These are phyloP conservation scores for Colletes gigas DNA, from an alignment of 1,140 invertebrate genomes.

Conservation along the genomic window DNA sequence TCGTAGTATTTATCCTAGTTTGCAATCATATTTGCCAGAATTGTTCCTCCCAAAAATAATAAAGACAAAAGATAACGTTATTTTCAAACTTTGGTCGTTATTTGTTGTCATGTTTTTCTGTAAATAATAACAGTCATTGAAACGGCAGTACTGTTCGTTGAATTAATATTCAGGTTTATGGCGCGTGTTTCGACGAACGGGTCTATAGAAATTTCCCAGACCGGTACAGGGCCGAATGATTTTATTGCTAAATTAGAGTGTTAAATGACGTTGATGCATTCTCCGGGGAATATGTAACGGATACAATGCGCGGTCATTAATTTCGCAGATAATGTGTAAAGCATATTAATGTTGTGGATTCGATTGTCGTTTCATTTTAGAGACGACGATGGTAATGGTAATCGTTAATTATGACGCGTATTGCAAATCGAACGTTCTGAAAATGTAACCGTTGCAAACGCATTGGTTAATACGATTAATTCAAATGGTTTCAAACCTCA, in stretches of 20 bases:
- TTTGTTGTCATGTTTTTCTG: too few species aligned
- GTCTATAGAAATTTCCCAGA: neutral
- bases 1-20: too few species aligned
- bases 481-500: neutral
- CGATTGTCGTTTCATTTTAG: conserved; percentile 32
- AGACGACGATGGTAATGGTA: conserved; percentile 10
- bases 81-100: too few species aligned
- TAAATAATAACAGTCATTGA: too few species aligned
- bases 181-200: neutral
- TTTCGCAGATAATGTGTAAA: conserved; percentile 22
- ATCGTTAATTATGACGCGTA: conserved; percentile 33
- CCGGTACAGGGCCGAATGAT: neutral
- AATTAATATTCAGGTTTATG: too few species aligned
- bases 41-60: too few species aligned
- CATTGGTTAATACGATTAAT: neutral
- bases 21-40: too few species aligned
- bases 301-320: conserved; percentile 17
- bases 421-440: conserved; percentile 22
- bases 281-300: neutral
- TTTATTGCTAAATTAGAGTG: conserved; percentile 31
- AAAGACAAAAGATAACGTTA: too few species aligned
- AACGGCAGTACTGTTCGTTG: too few species aligned
- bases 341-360: conserved; percentile 23
- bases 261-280: conserved; percentile 11
- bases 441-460: neutral